These are phyloP conservation scores for Creontiades dilutus DNA, from an alignment of 2,888 invertebrate species.

Conservation along the genomic window DNA sequence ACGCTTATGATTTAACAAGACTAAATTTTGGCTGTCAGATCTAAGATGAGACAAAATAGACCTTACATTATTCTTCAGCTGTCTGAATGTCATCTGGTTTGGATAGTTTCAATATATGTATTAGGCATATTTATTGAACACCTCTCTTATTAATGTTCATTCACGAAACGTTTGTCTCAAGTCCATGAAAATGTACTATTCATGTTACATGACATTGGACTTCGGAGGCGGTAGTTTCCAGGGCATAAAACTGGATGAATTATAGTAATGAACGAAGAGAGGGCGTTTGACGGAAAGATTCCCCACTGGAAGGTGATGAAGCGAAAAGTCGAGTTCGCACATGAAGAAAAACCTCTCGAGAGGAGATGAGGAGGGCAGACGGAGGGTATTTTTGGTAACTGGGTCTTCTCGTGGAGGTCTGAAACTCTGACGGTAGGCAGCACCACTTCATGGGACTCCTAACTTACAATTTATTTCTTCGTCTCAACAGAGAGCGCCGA, in stretches of 20 bases:
- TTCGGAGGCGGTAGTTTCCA: too few relatives aligned
- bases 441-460: background rate
- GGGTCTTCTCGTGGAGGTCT: constrained; percentile 39
- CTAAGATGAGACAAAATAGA: too few relatives aligned
- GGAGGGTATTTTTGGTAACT: constrained; percentile 54
- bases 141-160: too few relatives aligned
- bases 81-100: too few relatives aligned
- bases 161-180: too few relatives aligned
- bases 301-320: constrained; percentile 50
- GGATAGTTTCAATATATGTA: too few relatives aligned
- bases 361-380: background rate
- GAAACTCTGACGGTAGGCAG: constrained; percentile 20
- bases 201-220: too few relatives aligned
- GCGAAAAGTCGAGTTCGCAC: constrained; percentile 24
- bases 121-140: too few relatives aligned
- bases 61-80: too few relatives aligned
- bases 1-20: too few relatives aligned
- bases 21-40: too few relatives aligned
- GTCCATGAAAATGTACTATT: too few relatives aligned
- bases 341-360: constrained; percentile 50
- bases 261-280: background rate
- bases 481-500: constrained; percentile 14
- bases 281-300: constrained; percentile 2
- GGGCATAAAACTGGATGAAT: background rate
- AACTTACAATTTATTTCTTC: background rate